Base-by-base conservation (phyloP, 1,140 invertebrate genomes). In the Tyrophagus putrescentiae region DNA sequence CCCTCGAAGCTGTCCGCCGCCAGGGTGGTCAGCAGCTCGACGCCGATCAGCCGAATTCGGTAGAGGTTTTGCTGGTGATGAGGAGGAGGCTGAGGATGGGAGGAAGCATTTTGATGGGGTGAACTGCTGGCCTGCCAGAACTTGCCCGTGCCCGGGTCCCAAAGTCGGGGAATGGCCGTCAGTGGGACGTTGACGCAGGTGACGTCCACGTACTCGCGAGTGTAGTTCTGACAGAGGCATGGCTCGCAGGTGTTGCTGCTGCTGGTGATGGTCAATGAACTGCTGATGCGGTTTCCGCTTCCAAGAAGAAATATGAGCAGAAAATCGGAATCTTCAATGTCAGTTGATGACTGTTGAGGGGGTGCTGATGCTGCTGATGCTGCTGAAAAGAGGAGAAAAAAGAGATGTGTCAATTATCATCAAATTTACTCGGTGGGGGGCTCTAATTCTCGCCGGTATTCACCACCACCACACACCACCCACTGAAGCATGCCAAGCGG, bases 131-230 rank as follows among this genome's bases (percentile, higher is more conserved):
- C n/a, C n/a, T n/a, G n/a, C n/a, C n/a, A n/a, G n/a, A n/a, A n/a
- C n/a, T n/a, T n/a, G n/a, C n/a, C n/a, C n/a, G n/a, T n/a, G n/a
- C n/a, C n/a, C n/a, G n/a, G n/a, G n/a, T n/a, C 32, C 52, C 39
- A n/a, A 54, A 32, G 21, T 13, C 31, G 27, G 52, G 52, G 9
- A 68, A 80, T 76, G 69, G 75, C 76, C 42, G 77, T 76, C 36
- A 81, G 76, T 36, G 77, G 74, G 56, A 80, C 78, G 61, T 78
- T 78, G 62, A 80, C 73, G 66, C 80, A 81, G 66, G 75, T 79
- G 63, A 81, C 78, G 64, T 81, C 78, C 42, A 65, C 32, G 23
- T 41, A 59, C 50, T 59, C 41, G 1, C 9, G 9, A 11, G 39
- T 4, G 36, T 59, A 59, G 39, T 59, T 59, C 16, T 42, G 39